phyloP scores from a whole-genome alignment of 1,140 invertebrate genomes.

The Melipona quadrifasciata region DNA sequence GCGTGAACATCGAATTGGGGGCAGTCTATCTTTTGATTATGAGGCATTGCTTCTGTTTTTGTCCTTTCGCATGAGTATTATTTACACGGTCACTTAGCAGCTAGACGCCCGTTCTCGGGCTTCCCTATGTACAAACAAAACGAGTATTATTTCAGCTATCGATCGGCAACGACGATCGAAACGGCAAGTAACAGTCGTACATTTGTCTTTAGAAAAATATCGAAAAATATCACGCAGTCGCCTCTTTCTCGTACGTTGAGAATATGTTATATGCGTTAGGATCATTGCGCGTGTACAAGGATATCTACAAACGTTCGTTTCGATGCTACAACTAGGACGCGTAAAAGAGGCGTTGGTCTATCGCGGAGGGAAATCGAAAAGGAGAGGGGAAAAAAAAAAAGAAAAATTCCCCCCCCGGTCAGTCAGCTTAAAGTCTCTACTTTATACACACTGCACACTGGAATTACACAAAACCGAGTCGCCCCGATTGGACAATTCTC shows the following conservation, averaged over 20 bases:
- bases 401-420: not conserved
- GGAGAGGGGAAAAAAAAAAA: not conserved
- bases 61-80: constrained; percentile 46
- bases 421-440: constrained; percentile 57
- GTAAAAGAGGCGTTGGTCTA: constrained; percentile 36
- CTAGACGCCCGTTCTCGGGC: constrained; percentile 13
- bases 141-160: constrained; percentile 43
- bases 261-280: not conserved
- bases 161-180: constrained; percentile 35
- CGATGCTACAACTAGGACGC: constrained; percentile 6
- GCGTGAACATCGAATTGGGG: constrained; percentile 21
- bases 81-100: constrained; percentile 60
- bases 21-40: constrained; percentile 67
- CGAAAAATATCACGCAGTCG: constrained; percentile 28
- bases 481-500: not conserved
- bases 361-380: not conserved
- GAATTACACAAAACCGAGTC: constrained; percentile 25
- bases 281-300: not conserved
- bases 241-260: constrained; percentile 11
- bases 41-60: constrained; percentile 24
- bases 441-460: constrained; percentile 49
- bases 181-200: constrained; percentile 33
- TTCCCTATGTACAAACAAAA: constrained; percentile 57
- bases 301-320: constrained; percentile 42
- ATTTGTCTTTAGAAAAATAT: constrained; percentile 1